Evolutionary conservation across 2,888 invertebrate genomes (phyloP).

Genomic region (Drosophila austrosaltans): DNA sequence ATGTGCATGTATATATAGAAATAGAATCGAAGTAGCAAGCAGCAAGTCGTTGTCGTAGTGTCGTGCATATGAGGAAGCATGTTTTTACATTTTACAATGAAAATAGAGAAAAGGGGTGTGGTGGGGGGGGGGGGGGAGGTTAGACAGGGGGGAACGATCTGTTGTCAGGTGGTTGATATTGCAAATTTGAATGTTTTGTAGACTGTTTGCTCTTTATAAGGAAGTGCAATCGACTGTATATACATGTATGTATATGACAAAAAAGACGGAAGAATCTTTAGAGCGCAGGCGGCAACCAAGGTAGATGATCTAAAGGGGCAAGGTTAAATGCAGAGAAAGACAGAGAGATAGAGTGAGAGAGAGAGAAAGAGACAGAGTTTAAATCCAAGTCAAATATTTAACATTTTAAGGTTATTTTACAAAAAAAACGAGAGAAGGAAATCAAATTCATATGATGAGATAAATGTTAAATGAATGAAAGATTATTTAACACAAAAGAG

Average conservation of each 20-base stretch:
- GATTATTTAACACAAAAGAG: too few species aligned
- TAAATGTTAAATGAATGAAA: too few species aligned
- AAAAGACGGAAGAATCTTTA: background rate
- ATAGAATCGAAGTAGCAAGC: conserved; percentile 28
- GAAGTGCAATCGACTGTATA: conserved; percentile 44
- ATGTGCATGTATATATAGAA: conserved; percentile 54
- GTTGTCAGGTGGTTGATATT: conserved; percentile 31
- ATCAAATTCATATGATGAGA: too few species aligned
- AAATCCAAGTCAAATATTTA: too few species aligned
- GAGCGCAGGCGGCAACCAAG: background rate
- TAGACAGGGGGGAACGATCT: background rate
- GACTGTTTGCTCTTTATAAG: conserved; percentile 40
- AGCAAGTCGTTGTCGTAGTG: conserved; percentile 10
- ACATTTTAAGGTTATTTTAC: too few species aligned
- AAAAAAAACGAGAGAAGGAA: too few species aligned
- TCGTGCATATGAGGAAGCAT: conserved; percentile 62
- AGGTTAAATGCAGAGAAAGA: background rate
- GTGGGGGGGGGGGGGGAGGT: background rate
- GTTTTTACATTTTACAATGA: conserved; percentile 39
- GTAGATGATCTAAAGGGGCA: conserved; percentile 8
- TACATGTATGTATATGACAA: conserved; percentile 17
- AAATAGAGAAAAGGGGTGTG: too few species aligned
- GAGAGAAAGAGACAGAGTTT: too few species aligned
- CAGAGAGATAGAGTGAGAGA: conserved; percentile 10
- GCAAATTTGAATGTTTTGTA: background rate